Conservation (phyloP, 2,113 vertebrate genomes). For the Cyanocitta stelleri region DNA sequence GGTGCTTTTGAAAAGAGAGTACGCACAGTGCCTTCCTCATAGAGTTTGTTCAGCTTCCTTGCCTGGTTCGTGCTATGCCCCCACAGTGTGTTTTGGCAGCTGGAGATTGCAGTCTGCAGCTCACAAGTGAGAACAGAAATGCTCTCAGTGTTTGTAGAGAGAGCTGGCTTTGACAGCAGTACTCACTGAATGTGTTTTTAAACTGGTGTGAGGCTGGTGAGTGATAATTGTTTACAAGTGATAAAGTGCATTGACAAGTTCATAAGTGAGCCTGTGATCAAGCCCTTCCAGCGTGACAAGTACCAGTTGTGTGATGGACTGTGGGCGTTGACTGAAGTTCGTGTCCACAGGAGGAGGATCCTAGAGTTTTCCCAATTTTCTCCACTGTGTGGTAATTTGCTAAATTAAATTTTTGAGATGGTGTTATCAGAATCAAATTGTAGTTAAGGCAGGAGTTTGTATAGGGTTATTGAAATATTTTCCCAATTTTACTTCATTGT, state of each 20-base stretch:
- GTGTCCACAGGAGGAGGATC: background rate
- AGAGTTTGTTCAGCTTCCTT: background rate
- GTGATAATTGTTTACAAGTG: background rate
- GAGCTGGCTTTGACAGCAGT: background rate
- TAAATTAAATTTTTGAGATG: background rate
- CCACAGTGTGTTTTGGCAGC: background rate
- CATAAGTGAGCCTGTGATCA: background rate
- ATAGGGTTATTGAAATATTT: background rate
- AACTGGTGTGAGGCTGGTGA: background rate
- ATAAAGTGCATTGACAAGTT: background rate
- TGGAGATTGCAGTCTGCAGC: background rate
- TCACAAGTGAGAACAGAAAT: background rate
- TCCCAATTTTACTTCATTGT: background rate
- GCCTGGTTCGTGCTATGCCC: fast-evolving
- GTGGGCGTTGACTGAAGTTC: background rate
- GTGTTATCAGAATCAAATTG: background rate
- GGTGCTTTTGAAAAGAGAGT: background rate
- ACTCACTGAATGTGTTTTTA: background rate
- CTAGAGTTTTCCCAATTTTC: background rate
- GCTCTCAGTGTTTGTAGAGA: background rate
- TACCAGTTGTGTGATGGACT: background rate
- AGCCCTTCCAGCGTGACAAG: background rate
- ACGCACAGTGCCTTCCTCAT: background rate
- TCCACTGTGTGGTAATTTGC: background rate
- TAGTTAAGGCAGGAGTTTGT: background rate